Evolutionary conservation across 1,140 invertebrate species (phyloP).

Genomic region (Ladona fulva): DNA sequence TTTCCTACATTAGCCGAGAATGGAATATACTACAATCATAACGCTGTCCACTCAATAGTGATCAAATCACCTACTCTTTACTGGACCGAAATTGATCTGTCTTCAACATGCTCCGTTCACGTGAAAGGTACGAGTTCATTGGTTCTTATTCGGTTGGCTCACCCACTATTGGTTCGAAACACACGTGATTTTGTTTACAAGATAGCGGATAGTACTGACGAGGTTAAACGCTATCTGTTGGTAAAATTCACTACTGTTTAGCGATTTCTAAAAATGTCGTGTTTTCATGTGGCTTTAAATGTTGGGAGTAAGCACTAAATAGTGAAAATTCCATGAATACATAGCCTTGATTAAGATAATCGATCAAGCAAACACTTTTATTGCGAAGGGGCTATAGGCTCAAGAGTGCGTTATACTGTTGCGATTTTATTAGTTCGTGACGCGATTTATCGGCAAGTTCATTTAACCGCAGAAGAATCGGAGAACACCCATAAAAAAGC

Average conservation of each 20-base stretch:
- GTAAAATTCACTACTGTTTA: background rate
- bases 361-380: no score
- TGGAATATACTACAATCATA: background rate
- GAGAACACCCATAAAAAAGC: no score
- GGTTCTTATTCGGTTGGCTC: background rate
- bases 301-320: no score
- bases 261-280: background rate
- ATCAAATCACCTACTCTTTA: background rate
- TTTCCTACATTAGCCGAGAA: background rate
- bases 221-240: background rate
- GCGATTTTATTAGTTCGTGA: no score
- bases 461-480: no score
- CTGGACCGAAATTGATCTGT: background rate
- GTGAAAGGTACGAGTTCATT: constrained; percentile 5
- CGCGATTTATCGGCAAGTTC: no score
- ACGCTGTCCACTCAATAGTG: background rate
- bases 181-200: constrained; percentile 5
- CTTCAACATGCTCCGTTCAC: background rate
- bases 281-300: no score
- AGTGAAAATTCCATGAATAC: no score
- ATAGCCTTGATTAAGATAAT: no score
- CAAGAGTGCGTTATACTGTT: no score
- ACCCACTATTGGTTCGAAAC: background rate
- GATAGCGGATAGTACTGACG: background rate
- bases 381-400: no score